phyloP scores from a whole-genome alignment of 1,140 invertebrate species.

The Tenebrio molitor region DNA sequence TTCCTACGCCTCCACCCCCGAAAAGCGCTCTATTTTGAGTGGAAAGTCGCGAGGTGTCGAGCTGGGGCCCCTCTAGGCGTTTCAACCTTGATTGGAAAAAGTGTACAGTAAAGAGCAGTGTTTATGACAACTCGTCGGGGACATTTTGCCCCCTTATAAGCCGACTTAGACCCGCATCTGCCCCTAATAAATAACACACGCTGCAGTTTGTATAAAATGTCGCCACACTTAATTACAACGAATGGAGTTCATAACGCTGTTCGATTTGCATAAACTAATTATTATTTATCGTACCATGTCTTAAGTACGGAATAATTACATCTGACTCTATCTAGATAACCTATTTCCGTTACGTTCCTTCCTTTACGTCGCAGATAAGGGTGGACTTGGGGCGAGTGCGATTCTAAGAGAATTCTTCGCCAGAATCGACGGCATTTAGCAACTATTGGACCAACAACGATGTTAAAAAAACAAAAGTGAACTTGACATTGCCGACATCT shows the following conservation, averaged over 20 bases:
- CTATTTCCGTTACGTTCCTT: conserved; percentile 43
- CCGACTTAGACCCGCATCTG: conserved; percentile 24
- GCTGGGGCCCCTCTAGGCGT: conserved; percentile 24
- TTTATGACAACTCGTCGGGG: too few species aligned
- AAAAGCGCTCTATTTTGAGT: too few species aligned
- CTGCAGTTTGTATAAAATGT: conserved; percentile 30
- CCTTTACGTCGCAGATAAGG: conserved; percentile 40
- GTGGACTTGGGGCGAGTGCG: conserved; percentile 31
- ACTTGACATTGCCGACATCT: conserved; percentile 37
- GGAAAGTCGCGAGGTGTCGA: not conserved
- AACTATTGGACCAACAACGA: not conserved
- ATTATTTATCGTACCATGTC: conserved; percentile 27
- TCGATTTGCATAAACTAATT: conserved; percentile 38
- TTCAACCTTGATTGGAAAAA: conserved; percentile 32
- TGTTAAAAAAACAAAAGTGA: conserved; percentile 19
- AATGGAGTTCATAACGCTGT: conserved; percentile 22
- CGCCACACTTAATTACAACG: conserved; percentile 27
- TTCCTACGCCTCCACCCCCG: not conserved
- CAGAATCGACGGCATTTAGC: too few species aligned
- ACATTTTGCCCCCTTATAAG: not conserved
- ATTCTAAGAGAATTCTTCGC: too few species aligned
- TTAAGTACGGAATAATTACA: conserved; percentile 26
- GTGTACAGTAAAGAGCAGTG: not conserved
- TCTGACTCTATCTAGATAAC: conserved; percentile 46
- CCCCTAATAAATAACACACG: conserved; percentile 4